Base-by-base conservation (phyloP, 2,888 invertebrate genomes). In the Clivina fossor region DNA sequence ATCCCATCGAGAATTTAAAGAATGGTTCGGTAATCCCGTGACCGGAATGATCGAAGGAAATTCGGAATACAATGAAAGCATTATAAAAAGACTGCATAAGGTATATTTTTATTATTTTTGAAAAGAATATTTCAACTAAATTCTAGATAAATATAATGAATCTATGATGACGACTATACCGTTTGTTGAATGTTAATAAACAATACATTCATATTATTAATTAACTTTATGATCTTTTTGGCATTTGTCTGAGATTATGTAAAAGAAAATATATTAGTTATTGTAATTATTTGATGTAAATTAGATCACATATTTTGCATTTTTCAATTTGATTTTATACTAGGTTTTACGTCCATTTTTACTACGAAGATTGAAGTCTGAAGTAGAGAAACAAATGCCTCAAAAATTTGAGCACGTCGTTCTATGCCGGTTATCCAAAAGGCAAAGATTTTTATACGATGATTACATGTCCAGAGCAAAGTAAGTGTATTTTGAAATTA, bases 11-110 rank as follows among this genome's bases (percentile, higher is more conserved):
- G 95, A 97, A 76, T 95, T 93, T 73, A 93, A 95, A 73, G 95
- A 96, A 76, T 98, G 98, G 98, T 99, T 99, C 80, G 92, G 93
- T 56, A 93, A 93, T 77, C 97, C 96, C 35, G 90, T 99, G 61
- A 92, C 93, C 18, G 93, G 92, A 57, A 94, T 95, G 93, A 91
- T 94, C 61, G 94, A 95, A 73, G 93, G 93, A 57, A 90, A 87
- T 70, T 85, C 87, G 59, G 93, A 93, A 71, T 93, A 92, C 74
- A 93, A 93, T 75, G 91, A 93, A 69, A 86, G 82, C 63, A 85
- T 95, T 63, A 92, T 95, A 62, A 85, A 87, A 71, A 80, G 93
- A 63, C 78, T 95, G 61, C 95, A 95, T 72, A 94, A 94, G 85
- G 90, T 89, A 70, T 71, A 26, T n/a, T n/a, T n/a, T n/a, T n/a